Conservation (phyloP, 2,888 invertebrate genomes). For the Tachina grossa region DNA sequence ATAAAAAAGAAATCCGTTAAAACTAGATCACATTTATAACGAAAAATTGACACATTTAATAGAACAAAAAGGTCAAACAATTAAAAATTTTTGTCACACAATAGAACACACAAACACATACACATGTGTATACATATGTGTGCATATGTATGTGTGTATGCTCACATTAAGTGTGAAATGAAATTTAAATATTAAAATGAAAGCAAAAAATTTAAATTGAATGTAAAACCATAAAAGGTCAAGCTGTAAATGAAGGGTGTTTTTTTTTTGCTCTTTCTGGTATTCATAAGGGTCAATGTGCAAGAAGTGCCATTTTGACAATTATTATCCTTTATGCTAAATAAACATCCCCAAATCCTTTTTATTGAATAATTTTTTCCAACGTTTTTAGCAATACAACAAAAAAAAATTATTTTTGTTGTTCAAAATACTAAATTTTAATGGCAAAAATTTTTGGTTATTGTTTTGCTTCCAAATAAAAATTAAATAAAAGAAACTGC, state of each 20-base stretch:
- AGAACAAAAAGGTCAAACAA: conserved; percentile 64
- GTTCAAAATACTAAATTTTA: conserved; percentile 54
- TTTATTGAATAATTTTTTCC: conserved; percentile 31
- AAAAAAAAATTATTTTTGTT: too few species aligned
- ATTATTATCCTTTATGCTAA: conserved; percentile 50
- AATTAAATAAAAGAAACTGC: conserved; percentile 24
- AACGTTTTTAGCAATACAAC: conserved; percentile 35
- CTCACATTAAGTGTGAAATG: conserved; percentile 66
- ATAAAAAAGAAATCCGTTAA: conserved; percentile 33
- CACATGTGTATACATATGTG: too few species aligned
- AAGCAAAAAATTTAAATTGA: conserved; percentile 27
- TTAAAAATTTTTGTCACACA: conserved; percentile 45
- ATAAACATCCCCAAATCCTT: conserved; percentile 68
- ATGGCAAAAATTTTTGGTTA: conserved; percentile 57
- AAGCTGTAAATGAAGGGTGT: conserved; percentile 62
- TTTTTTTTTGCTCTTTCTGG: not conserved
- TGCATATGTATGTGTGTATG: not conserved
- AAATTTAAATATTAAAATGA: conserved; percentile 64
- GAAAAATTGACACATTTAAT: conserved; percentile 23
- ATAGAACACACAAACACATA: not conserved
- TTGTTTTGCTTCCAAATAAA: conserved; percentile 20
- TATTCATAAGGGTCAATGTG: conserved; percentile 51
- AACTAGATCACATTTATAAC: conserved; percentile 45
- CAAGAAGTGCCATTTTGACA: conserved; percentile 36
- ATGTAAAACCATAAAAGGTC: conserved; percentile 61